A percentile compares a stretch with the other conserved stretches of the same genome.
Evolutionary conservation across 2,797 vertebrate species (phyloP).

Genomic region (Dryobates pubescens): DNA sequence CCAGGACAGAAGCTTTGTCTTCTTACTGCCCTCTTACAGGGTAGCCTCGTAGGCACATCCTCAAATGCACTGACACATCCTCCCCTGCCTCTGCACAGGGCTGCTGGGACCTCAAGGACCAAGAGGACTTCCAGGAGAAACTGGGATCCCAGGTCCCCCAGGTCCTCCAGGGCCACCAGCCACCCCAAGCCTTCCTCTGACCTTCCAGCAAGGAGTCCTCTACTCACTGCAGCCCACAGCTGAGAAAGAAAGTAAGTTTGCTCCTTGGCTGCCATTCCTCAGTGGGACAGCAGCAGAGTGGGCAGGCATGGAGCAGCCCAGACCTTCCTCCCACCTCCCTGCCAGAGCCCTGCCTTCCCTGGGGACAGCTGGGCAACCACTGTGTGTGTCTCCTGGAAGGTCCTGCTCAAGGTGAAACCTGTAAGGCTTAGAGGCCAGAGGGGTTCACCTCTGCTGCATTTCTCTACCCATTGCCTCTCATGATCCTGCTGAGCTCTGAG

Average conservation of each 20-base stretch:
- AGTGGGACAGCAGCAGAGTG: not conserved
- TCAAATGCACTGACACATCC: not conserved
- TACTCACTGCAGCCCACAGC: constrained; percentile 82
- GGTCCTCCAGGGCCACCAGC: constrained; percentile 87
- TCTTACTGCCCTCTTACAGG: not conserved
- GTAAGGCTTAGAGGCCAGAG: not conserved
- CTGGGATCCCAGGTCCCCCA: constrained; percentile 79
- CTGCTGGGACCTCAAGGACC: constrained; percentile 84
- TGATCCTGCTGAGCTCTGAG: too few relatives aligned
- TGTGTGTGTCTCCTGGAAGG: not conserved
- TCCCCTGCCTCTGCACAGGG: constrained; percentile 74
- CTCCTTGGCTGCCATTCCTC: not conserved
- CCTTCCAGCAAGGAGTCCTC: constrained; percentile 82
- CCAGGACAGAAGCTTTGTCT: not conserved
- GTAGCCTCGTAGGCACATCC: not conserved
- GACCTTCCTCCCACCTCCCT: not conserved
- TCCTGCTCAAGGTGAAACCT: not conserved
- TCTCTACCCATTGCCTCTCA: too few relatives aligned
- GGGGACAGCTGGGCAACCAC: not conserved
- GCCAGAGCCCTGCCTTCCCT: not conserved
- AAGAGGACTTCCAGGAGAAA: constrained; percentile 84
- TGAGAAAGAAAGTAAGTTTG: constrained; percentile 82
- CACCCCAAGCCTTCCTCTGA: constrained; percentile 69
- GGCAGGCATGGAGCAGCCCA: not conserved
- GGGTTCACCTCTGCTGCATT: not conserved